Evolutionary conservation across 2,888 invertebrate species (phyloP).

Genomic region (Dione vanillae): DNA sequence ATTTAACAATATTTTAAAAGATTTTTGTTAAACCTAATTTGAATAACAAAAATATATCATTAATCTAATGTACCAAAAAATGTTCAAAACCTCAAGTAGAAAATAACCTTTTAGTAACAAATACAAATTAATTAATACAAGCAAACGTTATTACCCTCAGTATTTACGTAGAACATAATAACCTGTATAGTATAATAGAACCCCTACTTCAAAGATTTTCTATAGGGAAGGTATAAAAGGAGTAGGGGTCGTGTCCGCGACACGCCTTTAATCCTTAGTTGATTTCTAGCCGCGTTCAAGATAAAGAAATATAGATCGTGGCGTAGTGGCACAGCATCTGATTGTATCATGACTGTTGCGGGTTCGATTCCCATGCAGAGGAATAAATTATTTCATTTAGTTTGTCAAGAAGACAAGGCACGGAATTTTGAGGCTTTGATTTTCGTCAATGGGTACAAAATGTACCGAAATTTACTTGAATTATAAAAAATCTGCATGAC

Average conservation of each 20-base stretch:
- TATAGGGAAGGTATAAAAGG: conserved; percentile 29
- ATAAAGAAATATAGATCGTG: not conserved
- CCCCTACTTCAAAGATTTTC: conserved; percentile 25
- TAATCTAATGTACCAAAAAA: not conserved
- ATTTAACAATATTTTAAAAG: not conserved
- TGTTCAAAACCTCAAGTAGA: not conserved
- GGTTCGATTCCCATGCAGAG: too few relatives aligned
- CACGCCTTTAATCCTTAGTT: conserved; percentile 35
- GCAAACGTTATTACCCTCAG: conserved; percentile 2
- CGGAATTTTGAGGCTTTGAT: too few relatives aligned
- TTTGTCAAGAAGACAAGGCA: too few relatives aligned
- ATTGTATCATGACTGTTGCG: too few relatives aligned
- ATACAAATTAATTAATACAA: conserved; percentile 21
- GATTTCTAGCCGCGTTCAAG: conserved; percentile 27
- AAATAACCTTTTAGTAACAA: not conserved
- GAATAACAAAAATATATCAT: too few relatives aligned
- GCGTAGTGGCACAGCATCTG: too few relatives aligned
- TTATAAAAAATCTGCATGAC: too few relatives aligned
- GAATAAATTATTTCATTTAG: too few relatives aligned
- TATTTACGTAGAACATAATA: conserved; percentile 5
- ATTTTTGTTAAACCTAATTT: too few relatives aligned
- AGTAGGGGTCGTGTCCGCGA: conserved; percentile 26
- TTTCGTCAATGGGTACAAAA: too few relatives aligned
- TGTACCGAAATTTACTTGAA: too few relatives aligned
- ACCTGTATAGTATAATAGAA: conserved; percentile 15